These are phyloP conservation scores for Nesogale talazaci DNA, from an alignment of 2,113 vertebrate genomes.

Conservation along the genomic window DNA sequence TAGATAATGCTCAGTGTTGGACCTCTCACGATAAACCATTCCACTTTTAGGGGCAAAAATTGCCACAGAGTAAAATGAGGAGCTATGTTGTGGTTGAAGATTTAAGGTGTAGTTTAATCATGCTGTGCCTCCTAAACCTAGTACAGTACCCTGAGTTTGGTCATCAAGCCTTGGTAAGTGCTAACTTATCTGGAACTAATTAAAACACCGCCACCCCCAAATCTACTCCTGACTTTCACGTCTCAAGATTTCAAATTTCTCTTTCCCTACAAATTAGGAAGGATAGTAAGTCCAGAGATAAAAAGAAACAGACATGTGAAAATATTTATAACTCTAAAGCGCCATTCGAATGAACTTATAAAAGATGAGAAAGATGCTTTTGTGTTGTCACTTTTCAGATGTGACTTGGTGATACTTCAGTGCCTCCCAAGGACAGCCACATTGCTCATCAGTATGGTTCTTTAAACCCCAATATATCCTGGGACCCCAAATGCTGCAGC, in stretches of 20 bases:
- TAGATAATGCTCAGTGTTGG: neutral
- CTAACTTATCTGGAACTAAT: slow-evolving; percentile 42
- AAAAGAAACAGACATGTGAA: slow-evolving; percentile 27
- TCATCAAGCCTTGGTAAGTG: neutral
- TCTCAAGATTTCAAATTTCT: slow-evolving; percentile 39
- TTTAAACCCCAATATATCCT: neutral
- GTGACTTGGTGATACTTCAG: slow-evolving; percentile 8
- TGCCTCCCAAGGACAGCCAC: neutral
- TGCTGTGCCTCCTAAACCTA: neutral
- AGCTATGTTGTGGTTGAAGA: neutral
- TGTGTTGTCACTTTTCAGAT: slow-evolving; percentile 10
- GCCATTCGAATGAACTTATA: slow-evolving; percentile 49
- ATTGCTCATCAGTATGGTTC: neutral
- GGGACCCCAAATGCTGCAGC: neutral
- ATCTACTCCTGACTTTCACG: slow-evolving; percentile 38
- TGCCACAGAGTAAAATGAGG: neutral
- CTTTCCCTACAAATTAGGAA: slow-evolving; percentile 29
- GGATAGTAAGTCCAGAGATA: slow-evolving; percentile 58
- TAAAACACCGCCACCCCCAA: neutral
- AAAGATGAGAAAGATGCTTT: slow-evolving; percentile 26
- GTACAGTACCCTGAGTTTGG: slow-evolving; percentile 17
- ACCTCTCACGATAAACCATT: neutral
- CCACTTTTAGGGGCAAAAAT: neutral
- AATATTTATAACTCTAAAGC: slow-evolving; percentile 43
- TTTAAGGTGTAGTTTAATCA: neutral